A percentile compares a stretch with the other conserved stretches of the same genome.
Conservation (phyloP, 2,113 vertebrate species). For the Ceyx melanurus region DNA sequence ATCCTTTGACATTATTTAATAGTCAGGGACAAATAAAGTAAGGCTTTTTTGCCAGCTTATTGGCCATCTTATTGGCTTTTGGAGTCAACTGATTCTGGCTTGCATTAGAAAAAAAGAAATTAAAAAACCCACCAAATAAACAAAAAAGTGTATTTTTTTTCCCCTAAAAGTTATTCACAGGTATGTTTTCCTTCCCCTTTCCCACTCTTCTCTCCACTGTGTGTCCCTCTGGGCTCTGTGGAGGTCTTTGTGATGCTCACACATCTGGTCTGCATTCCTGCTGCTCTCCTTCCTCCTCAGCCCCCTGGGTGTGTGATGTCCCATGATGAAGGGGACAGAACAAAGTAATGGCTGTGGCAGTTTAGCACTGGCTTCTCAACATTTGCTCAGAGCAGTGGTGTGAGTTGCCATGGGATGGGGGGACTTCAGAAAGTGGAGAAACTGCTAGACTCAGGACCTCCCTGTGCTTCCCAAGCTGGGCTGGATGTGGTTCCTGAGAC, state of each 20-base stretch:
- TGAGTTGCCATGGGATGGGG: not conserved
- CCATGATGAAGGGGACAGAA: not conserved
- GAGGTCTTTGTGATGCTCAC: not conserved
- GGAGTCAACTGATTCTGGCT: no score
- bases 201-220: not conserved
- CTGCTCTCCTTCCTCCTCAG: not conserved
- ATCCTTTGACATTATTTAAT: not conserved
- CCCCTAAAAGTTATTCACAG: not conserved
- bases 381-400: not conserved
- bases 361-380: not conserved
- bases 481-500: accelerated
- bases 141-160: not conserved
- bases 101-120: no score
- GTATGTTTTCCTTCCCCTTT: not conserved
- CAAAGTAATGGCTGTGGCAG: not conserved
- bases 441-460: no score
- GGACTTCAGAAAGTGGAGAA: not conserved
- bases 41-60: not conserved
- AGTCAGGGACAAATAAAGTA: not conserved
- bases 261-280: not conserved
- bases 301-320: accelerated
- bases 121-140: no score
- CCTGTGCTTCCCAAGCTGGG: not conserved
- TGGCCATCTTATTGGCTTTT: no score
- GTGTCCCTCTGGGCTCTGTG: not conserved